A percentile compares a stretch with the other conserved stretches of the same genome.
phyloP scores from a whole-genome alignment of 2,888 invertebrate genomes.

The Acronicta aceris region DNA sequence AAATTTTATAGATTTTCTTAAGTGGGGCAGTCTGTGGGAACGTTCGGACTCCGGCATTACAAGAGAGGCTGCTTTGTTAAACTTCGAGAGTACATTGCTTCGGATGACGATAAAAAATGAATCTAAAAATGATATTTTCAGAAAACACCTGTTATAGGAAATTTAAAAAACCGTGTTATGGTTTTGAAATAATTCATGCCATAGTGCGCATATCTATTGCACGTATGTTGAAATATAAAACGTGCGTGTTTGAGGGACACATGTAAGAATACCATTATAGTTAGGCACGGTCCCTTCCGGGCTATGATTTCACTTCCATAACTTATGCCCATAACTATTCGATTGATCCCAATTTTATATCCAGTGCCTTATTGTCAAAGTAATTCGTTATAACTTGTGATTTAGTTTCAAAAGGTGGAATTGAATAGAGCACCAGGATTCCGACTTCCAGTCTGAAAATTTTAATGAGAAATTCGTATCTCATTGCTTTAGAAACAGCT shows the following conservation, averaged over 20 bases:
- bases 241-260: conserved; percentile 29
- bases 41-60: conserved; percentile 38
- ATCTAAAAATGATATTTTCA: conserved; percentile 22
- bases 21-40: conserved; percentile 37
- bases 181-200: conserved; percentile 11
- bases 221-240: conserved; percentile 1
- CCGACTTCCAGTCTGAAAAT: conserved; percentile 78
- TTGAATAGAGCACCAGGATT: conserved; percentile 80
- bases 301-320: conserved; percentile 19
- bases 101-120: conserved; percentile 30
- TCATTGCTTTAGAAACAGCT: conserved; percentile 79
- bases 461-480: conserved; percentile 88
- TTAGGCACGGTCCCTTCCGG: conserved; percentile 34
- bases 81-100: conserved; percentile 33
- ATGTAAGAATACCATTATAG: conserved; percentile 34
- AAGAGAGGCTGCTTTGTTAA: conserved; percentile 34
- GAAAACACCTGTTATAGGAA: conserved; percentile 37
- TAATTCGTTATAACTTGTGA: conserved; percentile 83
- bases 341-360: conserved; percentile 69
- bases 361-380: conserved; percentile 79
- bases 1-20: conserved; percentile 49
- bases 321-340: conserved; percentile 26
- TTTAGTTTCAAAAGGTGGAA: conserved; percentile 84
- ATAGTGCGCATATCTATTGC: conserved; percentile 27
- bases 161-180: conserved; percentile 21